A percentile compares a stretch with the other conserved stretches of the same genome.
Conservation (phyloP, 2,888 invertebrate genomes). For the Cacoxenus indagator region DNA sequence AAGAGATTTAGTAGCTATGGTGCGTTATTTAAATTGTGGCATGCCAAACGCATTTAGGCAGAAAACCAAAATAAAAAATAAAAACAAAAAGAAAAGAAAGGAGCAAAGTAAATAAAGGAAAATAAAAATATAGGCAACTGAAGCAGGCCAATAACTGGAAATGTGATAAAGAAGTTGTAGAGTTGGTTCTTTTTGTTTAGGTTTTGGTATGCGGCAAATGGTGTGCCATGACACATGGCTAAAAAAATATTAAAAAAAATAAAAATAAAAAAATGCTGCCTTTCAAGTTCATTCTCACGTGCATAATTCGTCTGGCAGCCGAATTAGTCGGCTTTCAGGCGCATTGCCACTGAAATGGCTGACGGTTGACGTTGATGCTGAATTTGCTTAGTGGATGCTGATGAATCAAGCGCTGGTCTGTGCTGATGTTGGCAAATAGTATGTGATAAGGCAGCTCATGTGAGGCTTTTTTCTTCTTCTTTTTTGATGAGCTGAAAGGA, state of each 20-base stretch:
- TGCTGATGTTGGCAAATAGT: constrained; percentile 7
- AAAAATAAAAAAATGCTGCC: too few species aligned
- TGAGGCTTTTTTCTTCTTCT: not conserved
- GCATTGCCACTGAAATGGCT: not conserved
- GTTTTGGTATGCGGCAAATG: too few species aligned
- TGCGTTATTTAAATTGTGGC: too few species aligned
- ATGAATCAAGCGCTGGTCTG: not conserved
- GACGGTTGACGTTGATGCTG: not conserved
- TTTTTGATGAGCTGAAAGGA: not conserved
- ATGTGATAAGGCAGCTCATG: constrained; percentile 14
- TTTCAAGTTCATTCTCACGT: constrained; percentile 17
- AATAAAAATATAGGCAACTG: too few species aligned
- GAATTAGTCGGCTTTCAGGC: constrained; percentile 5
- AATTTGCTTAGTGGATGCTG: not conserved
- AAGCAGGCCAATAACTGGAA: not conserved
- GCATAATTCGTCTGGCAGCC: constrained; percentile 14
- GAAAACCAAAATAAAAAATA: too few species aligned
- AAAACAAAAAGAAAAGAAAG: too few species aligned
- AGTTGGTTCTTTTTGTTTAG: not conserved
- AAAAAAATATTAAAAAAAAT: too few species aligned
- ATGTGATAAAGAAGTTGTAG: not conserved
- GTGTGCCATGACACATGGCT: too few species aligned
- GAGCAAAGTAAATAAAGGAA: too few species aligned
- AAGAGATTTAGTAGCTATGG: not conserved
- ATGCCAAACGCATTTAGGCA: too few species aligned